Base-by-base conservation (phyloP, 2,113 vertebrate species). In the Platycercus adscitus region DNA sequence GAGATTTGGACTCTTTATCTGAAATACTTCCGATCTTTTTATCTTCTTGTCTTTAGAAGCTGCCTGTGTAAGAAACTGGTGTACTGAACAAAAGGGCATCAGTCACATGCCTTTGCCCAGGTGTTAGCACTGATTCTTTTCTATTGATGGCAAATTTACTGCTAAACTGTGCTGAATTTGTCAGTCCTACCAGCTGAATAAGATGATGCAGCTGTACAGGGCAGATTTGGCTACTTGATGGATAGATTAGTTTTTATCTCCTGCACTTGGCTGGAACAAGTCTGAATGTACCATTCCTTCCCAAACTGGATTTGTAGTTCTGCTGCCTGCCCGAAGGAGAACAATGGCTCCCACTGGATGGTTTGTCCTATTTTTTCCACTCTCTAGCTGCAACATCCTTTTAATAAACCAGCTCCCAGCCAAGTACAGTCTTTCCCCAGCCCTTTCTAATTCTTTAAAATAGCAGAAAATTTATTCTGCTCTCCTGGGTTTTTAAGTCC, bases 381-480 rank as follows among this genome's bases (percentile, higher is more conserved):
- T 89, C 90, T 90, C 80, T 20, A 56, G 90, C 94, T 95, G 77
- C 86, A 96, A 31, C 78, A 88, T 97, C 90, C 90, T 95, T 86
- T 92, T 95, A 94, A 96, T 93, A 94, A 94, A 95, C 82, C 91
- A 88, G 82, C 80, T 95, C 77, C 86, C 77, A 95, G 93, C 90
- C 93, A 95, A 93, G 89, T 43, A 17, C 52, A 55, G 91, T 17
- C 89, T 93, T 93, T 88, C 76, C 93, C 65, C 80, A 94, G 39
- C 70, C 88, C 78, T 89, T 87, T 92, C 84, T 91, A 79, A 93
- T 94, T 94, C 85, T 95, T 94, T 91, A 91, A 97, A 97, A 96
- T 35, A 97, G 95, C 93, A 97, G 95, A 96, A 95, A 95, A 97
- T 93, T 28, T 95, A 89, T 96, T 95, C 96, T 95, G 88, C 84